These are phyloP conservation scores for Tragopan temminckii DNA, from an alignment of 2,797 vertebrate species.

Conservation along the genomic window DNA sequence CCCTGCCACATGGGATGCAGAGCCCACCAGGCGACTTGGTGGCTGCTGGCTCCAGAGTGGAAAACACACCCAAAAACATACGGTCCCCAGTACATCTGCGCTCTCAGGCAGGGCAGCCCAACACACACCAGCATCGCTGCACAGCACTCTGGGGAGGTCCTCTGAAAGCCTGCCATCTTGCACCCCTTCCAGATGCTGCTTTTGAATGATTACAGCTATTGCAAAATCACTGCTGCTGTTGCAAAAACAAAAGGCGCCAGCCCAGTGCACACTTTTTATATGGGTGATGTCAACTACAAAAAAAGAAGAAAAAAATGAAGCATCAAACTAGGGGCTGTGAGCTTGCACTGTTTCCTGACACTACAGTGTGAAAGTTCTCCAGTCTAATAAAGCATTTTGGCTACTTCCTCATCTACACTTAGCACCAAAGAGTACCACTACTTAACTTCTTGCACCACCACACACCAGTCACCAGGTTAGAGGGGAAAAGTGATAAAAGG, in stretches of 20 bases:
- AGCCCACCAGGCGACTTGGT: background rate
- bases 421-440: background rate
- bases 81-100: background rate
- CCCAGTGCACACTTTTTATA: accelerated
- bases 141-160: accelerated
- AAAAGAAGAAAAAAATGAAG: background rate
- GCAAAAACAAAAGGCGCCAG: background rate
- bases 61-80: background rate
- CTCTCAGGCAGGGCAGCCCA: background rate
- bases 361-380: background rate
- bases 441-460: background rate
- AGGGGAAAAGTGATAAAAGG: background rate
- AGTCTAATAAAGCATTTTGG: background rate
- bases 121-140: background rate
- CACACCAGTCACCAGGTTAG: background rate
- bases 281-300: background rate
- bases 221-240: background rate
- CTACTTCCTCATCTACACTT: background rate
- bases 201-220: background rate
- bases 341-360: background rate
- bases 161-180: accelerated
- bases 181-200: background rate
- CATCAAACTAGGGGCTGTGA: accelerated
- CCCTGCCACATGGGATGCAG: accelerated
- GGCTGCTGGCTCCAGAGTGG: background rate